Evolutionary conservation across 1,140 invertebrate species (phyloP).

Genomic region (Pseudomyrmex cubaensis): DNA sequence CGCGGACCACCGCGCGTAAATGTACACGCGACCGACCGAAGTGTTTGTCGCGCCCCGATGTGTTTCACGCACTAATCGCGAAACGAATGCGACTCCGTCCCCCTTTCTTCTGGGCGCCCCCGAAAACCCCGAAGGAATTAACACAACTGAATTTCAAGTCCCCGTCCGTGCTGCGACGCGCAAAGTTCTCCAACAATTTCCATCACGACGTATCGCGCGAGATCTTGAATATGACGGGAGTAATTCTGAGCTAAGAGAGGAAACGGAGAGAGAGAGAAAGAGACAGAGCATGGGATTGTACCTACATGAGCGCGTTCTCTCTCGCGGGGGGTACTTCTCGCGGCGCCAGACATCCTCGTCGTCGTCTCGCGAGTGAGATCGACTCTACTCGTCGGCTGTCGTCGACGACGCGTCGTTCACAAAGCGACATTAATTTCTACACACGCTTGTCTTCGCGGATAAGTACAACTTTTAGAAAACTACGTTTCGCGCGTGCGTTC

Average conservation of each 20-base stretch:
- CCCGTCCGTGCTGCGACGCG: slow-evolving; percentile 40
- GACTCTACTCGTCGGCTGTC: slow-evolving; percentile 41
- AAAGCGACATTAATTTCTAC: slow-evolving; percentile 44
- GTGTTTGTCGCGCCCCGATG: slow-evolving; percentile 57
- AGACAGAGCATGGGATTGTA: neutral
- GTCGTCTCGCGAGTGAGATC: slow-evolving; percentile 48
- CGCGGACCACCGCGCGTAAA: slow-evolving; percentile 22
- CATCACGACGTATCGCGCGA: slow-evolving; percentile 64
- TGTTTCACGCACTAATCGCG: slow-evolving; percentile 59
- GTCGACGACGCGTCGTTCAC: slow-evolving; percentile 48
- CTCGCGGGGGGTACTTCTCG: slow-evolving; percentile 23
- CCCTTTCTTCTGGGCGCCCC: slow-evolving; percentile 53
- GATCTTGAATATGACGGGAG: slow-evolving; percentile 71
- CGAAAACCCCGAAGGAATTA: slow-evolving; percentile 73
- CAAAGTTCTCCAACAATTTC: slow-evolving; percentile 71
- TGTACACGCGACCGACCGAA: slow-evolving; percentile 20
- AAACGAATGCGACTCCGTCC: slow-evolving; percentile 27
- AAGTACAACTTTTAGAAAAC: neutral
- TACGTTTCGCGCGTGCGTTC: neutral
- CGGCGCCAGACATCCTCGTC: slow-evolving; percentile 41
- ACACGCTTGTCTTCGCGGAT: slow-evolving; percentile 8
- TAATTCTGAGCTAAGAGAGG: slow-evolving; percentile 45
- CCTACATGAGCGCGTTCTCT: neutral
- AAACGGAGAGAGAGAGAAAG: no score
- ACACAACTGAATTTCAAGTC: slow-evolving; percentile 75